Percentiles rank a stretch among this genome's conserved stretches.
These are phyloP conservation scores for Netelia melanura DNA, from an alignment of 2,888 invertebrate genomes.

Conservation along the genomic window DNA sequence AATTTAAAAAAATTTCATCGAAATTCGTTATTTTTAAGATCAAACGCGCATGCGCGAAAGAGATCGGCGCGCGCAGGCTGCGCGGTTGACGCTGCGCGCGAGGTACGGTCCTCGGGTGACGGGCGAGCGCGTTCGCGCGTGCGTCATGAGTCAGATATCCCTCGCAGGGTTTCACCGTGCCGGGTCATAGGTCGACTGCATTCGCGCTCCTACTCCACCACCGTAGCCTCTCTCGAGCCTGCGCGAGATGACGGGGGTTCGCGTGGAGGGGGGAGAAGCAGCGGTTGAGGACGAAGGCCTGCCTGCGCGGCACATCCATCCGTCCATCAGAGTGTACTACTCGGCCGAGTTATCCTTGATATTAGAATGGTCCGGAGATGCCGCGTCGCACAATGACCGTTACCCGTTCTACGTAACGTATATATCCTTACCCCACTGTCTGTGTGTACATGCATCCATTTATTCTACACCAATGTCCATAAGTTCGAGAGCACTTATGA, in stretches of 20 bases:
- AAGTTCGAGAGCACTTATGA: not conserved
- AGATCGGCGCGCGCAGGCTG: constrained; percentile 58
- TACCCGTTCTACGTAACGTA: constrained; percentile 43
- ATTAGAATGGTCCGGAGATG: constrained; percentile 83
- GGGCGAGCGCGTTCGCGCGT: constrained; percentile 72
- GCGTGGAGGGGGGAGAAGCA: not conserved
- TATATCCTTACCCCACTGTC: constrained; percentile 8
- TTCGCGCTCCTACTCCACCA: constrained; percentile 79
- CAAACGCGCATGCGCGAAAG: no score
- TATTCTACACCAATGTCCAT: constrained; percentile 2
- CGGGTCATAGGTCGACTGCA: constrained; percentile 82
- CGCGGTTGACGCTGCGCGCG: constrained; percentile 67
- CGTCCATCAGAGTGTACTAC: constrained; percentile 58
- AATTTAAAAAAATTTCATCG: not conserved
- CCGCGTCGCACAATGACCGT: constrained; percentile 60
- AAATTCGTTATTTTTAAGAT: no score
- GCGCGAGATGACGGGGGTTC: constrained; percentile 8
- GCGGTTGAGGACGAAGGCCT: constrained; percentile 27
- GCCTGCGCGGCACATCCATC: constrained; percentile 41
- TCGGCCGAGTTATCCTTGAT: constrained; percentile 80
- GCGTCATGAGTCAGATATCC: constrained; percentile 83
- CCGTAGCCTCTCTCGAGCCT: not conserved
- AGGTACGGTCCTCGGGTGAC: constrained; percentile 74
- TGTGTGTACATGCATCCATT: not conserved
- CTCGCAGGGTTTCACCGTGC: constrained; percentile 81